A percentile compares a stretch with the other conserved stretches of the same genome.
phyloP scores from a whole-genome alignment of 2,113 vertebrate species.

The Pelvicachromis taeniatus region DNA sequence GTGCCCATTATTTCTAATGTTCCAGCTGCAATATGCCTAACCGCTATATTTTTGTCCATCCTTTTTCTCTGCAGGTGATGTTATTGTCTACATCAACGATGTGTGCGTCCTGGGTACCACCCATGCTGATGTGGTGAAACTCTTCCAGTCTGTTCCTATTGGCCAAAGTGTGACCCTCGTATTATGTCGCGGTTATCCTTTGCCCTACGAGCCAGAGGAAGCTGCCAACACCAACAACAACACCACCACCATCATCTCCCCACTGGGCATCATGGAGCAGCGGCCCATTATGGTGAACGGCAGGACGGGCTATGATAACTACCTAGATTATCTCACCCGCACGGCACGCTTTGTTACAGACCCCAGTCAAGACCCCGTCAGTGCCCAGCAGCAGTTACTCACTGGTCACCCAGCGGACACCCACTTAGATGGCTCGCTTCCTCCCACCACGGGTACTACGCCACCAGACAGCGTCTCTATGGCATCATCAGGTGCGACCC shows the following conservation, averaged over 20 bases:
- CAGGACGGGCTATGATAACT: conserved; percentile 92
- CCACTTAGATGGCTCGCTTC: conserved; percentile 89
- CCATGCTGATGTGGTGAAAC: conserved; percentile 97
- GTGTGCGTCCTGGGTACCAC: conserved; percentile 97
- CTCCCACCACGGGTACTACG: conserved; percentile 72
- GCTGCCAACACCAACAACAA: conserved; percentile 71
- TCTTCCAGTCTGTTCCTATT: conserved; percentile 97
- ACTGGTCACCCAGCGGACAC: conserved; percentile 87
- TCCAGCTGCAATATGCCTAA: neutral
- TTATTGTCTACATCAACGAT: conserved; percentile 98
- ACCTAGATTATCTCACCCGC: conserved; percentile 96
- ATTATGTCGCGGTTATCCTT: conserved; percentile 92
- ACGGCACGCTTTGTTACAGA: conserved; percentile 83
- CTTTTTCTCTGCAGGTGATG: conserved; percentile 82
- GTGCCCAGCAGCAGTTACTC: conserved; percentile 79
- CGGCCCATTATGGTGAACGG: conserved; percentile 91
- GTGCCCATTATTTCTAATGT: neutral
- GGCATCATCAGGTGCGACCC: conserved; percentile 92
- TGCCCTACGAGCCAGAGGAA: conserved; percentile 96
- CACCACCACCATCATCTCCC: conserved; percentile 80
- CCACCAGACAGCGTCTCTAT: conserved; percentile 89
- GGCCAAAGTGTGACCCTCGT: conserved; percentile 96
- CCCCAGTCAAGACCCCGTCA: conserved; percentile 75
- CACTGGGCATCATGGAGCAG: conserved; percentile 92
- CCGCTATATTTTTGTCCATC: neutral